Evolutionary conservation across 2,797 vertebrate genomes (phyloP).

Genomic region (Micropoecilia bifurca): DNA sequence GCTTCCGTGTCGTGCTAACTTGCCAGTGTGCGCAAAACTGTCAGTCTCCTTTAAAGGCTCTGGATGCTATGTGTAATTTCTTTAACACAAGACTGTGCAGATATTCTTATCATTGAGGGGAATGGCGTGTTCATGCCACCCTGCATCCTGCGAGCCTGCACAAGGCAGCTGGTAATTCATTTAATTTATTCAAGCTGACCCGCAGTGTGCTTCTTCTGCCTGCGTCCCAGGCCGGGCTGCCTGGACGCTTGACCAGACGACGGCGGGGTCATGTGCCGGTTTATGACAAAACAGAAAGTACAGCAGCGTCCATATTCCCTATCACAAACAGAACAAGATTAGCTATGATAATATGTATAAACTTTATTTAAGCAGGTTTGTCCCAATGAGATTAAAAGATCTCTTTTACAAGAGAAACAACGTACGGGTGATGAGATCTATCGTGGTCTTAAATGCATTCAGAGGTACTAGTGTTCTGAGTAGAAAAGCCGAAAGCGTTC

Average conservation of each 20-base stretch:
- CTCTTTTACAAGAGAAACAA: no score
- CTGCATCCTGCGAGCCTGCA: conserved; percentile 67
- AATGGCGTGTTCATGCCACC: conserved; percentile 74
- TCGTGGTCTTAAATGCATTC: no score
- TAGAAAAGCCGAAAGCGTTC: no score
- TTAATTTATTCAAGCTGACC: conserved; percentile 78
- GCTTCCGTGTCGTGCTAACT: conserved; percentile 68
- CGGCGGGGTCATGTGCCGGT: conserved; percentile 50
- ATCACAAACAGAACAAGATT: conserved; percentile 24
- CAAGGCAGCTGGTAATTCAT: conserved; percentile 75
- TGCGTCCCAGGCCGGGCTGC: conserved; percentile 40
- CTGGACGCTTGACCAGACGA: conserved; percentile 59
- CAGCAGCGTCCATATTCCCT: not conserved
- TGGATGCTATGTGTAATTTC: conserved; percentile 80
- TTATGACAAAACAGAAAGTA: conserved; percentile 38
- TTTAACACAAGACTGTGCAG: conserved; percentile 76
- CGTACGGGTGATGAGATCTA: no score
- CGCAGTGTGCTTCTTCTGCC: conserved; percentile 40
- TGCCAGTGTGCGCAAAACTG: conserved; percentile 71
- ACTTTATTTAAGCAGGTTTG: no score
- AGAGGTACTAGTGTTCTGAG: no score
- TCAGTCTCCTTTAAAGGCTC: conserved; percentile 70
- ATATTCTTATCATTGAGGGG: conserved; percentile 72
- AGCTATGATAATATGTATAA: conserved; percentile 57
- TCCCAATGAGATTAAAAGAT: no score